phyloP scores from a whole-genome alignment of 2,797 vertebrate species.

The Rhinatrema bivittatum region DNA sequence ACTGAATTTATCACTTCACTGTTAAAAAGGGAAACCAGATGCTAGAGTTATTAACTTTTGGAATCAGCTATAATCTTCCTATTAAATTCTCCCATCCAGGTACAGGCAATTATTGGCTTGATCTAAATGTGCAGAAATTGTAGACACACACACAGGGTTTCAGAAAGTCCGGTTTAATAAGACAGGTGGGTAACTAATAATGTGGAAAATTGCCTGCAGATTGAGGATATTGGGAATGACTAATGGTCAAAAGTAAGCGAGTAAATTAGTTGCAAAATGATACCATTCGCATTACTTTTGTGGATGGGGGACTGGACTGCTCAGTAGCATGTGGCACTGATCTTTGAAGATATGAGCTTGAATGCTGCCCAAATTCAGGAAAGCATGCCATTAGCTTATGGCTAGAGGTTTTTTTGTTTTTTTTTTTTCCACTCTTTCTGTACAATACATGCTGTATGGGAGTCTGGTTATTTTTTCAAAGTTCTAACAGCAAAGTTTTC shows the following conservation, averaged over 20 bases:
- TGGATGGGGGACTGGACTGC: slow-evolving; percentile 49
- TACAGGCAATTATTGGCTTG: slow-evolving; percentile 64
- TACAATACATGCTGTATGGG: slow-evolving; percentile 1
- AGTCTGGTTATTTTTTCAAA: slow-evolving; percentile 22
- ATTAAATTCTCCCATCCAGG: slow-evolving; percentile 67
- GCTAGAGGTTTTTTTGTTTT: background rate
- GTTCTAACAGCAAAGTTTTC: slow-evolving; percentile 31
- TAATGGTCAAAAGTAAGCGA: slow-evolving; percentile 69
- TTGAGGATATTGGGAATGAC: slow-evolving; percentile 72
- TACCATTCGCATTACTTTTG: slow-evolving; percentile 62
- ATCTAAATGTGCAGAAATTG: slow-evolving; percentile 62
- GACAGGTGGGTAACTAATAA: slow-evolving; percentile 78
- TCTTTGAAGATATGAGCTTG: slow-evolving; percentile 34
- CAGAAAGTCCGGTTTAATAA: slow-evolving; percentile 70
- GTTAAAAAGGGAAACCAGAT: slow-evolving; percentile 66
- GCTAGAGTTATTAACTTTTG: slow-evolving; percentile 67
- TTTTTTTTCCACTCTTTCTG: slow-evolving; percentile 12
- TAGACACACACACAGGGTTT: slow-evolving; percentile 58
- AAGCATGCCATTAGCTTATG: slow-evolving; percentile 28
- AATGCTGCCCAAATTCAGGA: slow-evolving; percentile 45
- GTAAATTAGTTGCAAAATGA: slow-evolving; percentile 73
- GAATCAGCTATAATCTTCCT: slow-evolving; percentile 65
- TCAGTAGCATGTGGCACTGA: slow-evolving; percentile 64
- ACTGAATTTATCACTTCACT: slow-evolving; percentile 56
- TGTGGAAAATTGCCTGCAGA: slow-evolving; percentile 77